phyloP scores from a whole-genome alignment of 1,140 invertebrate species.

The Aradophagus sp. region DNA sequence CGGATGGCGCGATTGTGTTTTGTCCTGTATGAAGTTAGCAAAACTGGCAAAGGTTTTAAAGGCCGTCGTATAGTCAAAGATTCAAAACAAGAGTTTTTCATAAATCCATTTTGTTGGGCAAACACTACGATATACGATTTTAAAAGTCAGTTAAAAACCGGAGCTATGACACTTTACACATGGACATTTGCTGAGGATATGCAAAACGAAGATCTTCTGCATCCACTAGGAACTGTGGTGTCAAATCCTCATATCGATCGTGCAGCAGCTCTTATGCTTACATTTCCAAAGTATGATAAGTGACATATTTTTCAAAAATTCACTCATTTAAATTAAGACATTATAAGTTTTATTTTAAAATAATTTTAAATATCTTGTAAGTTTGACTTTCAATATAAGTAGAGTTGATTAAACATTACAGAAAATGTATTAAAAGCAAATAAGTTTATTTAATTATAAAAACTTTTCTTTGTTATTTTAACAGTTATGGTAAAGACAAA shows the following conservation, averaged over 20 bases:
- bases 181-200: constrained; percentile 94
- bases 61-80: constrained; percentile 75
- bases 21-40: constrained; percentile 90
- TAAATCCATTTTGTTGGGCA: constrained; percentile 93
- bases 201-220: constrained; percentile 88
- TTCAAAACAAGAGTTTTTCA: constrained; percentile 80
- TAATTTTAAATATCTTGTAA: too few species aligned
- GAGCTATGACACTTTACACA: constrained; percentile 90
- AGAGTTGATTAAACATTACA: too few species aligned
- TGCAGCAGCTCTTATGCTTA: constrained; percentile 86
- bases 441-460: too few species aligned
- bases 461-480: too few species aligned
- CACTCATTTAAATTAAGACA: not conserved
- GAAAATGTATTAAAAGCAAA: too few species aligned
- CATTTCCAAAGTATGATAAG: constrained; percentile 84
- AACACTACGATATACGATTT: constrained; percentile 97
- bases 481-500: constrained; percentile 80
- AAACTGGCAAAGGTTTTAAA: constrained; percentile 81
- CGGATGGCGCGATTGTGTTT: constrained; percentile 92
- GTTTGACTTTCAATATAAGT: too few species aligned
- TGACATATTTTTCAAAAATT: not conserved
- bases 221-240: constrained; percentile 89
- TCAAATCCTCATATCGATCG: constrained; percentile 89
- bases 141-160: constrained; percentile 88
- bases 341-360: too few species aligned